Evolutionary conservation across 2,113 vertebrate species (phyloP), one percentile per base, ranked within the genome.

Genomic region (Tamias sibiricus): DNA sequence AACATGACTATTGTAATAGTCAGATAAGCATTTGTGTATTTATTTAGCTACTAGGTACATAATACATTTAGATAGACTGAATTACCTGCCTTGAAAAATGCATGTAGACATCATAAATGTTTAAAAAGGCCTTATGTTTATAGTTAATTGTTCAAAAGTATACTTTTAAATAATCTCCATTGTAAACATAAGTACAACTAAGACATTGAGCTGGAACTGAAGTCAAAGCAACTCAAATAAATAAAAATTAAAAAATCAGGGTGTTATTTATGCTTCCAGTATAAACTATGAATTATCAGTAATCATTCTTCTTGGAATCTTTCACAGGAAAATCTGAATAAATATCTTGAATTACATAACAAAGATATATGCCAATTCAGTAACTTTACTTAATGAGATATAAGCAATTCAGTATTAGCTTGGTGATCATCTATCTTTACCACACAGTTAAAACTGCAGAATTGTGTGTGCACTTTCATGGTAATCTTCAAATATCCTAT

Each of bases 301-400:
- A 64, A 74, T 26, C 28, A 76, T 40, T 88, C 47, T 69, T 81
- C 57, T 74, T 42, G 54, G 22, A 77, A 69, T 77, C 44, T 54
- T 59, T 40, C 52, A 57, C 54, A 79, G 30, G 44, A 75, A 85
- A 76, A 30, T 64, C 1, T 85, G 42, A 79, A 75, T 62, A 20
- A 84, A 84, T 69, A 79, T 30, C 59, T 62, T 84, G 71, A 88
- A 80, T 84, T 96, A 80, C 14, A 40, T 47, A 85, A 90, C 75
- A 92, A 81, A 93, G 30, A 90, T 32, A 17, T 30, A 90, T 37
- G 24, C n/a, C 62, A 66, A 95, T 22, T 85, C 7, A 79, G 35
- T 84, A 93, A 71, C 40, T 95, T 74, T 74, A 77, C n/a, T 54
- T 32, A 81, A 42, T 37, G 49, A 75, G 37, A 47, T 75, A 81